Evolutionary conservation across 2,888 invertebrate species (phyloP), one percentile per base, ranked within the genome.

Genomic region (Amphipyra berbera): DNA sequence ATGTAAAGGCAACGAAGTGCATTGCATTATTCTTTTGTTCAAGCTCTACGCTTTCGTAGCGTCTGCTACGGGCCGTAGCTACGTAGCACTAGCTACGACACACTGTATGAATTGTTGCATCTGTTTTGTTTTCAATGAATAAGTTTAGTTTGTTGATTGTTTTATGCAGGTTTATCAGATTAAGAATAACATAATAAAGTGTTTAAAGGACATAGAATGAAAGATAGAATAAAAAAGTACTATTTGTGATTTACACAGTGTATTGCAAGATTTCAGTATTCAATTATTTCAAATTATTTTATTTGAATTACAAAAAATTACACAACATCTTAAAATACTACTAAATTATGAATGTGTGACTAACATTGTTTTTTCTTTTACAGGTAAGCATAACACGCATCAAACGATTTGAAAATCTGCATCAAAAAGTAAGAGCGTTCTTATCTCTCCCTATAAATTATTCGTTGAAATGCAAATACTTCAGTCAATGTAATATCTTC

Each of bases 21-120:
- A 73, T 76, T 61, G 64, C 61, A 72, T 79, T 76, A 78, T 75
- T 69, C 70, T 76, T 74, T 78, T 66, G 59, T 76, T 65, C 59
- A 14, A 49, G 50, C 57, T 48, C 73, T 76, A 78, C 79, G 76
- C 54, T 60, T 54, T 65, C 59, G 72, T 72, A 75, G 71, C 58
- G 55, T 27, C 41, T 49, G 62, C 76, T 76, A 76, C 79, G 68
- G 53, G 21, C 21, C 68, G 76, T 68, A 76, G 63, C 68, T 9
- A 12, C 40, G 59, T 72, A 69, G 75, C 38, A 33, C 3, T 35
- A n/a, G 54, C 63, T 70, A 78, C 63, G 66, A 58, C 42, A 35
- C 33, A 41, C 44, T 47, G 40, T 49, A 15, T 7, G 33, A 41
- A 45, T 61, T 64, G 59, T 42, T 53, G 52, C 14, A 50, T 60